Conservation (phyloP, 2,888 invertebrate species). For the Epinotia demarniana region DNA sequence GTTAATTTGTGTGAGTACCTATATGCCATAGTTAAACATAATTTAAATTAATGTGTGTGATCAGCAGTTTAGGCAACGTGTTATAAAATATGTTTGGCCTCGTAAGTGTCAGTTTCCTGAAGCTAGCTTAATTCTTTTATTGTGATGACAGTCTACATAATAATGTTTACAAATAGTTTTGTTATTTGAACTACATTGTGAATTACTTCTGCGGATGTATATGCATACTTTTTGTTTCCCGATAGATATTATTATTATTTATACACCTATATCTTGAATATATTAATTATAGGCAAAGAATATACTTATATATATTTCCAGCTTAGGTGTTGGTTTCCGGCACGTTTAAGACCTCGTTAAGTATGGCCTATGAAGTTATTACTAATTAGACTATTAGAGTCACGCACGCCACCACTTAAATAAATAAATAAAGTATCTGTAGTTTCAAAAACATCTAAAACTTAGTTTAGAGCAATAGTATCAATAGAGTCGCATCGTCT, state of each 20-base stretch:
- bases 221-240: not conserved
- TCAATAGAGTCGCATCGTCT: not conserved
- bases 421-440: not conserved
- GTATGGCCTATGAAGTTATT: not conserved
- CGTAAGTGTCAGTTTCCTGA: not conserved
- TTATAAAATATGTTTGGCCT: not conserved
- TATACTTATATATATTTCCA: not conserved
- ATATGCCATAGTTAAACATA: conserved; percentile 44
- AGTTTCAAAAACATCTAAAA: not conserved
- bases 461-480: not conserved
- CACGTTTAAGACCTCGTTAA: not conserved
- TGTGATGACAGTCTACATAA: not conserved
- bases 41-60: conserved; percentile 30
- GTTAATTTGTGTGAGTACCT: conserved; percentile 77
- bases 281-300: too few species aligned
- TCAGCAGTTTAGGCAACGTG: conserved; percentile 16
- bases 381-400: conserved; percentile 3
- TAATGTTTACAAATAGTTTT: not conserved
- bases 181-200: not conserved
- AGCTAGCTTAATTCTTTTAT: not conserved
- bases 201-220: not conserved
- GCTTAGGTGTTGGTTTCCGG: conserved; percentile 4
- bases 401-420: conserved; percentile 3
- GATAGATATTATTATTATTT: not conserved
- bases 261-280: not conserved